Evolutionary conservation across 1,140 invertebrate genomes (phyloP), one percentile per base, ranked within the genome.

Genomic region (Megathymus violae): DNA sequence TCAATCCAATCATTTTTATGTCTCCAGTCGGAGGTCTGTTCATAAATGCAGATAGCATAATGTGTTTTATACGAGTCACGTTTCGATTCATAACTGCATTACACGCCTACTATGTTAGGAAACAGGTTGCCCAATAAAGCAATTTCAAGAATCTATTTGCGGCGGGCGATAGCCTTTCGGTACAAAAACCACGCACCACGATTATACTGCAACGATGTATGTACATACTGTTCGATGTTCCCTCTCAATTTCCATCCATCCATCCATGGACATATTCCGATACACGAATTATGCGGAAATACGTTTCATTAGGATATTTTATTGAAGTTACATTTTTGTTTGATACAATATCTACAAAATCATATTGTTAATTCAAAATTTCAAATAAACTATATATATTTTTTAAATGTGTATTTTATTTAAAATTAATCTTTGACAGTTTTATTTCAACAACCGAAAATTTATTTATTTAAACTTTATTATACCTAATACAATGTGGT

Each of bases 61-160:
- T 69, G 69, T 73, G 70, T 81, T 65, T 83, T 73, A 74, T 74
- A 68, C 68, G 40, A 72, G 69, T 71, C 72, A 60, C 64, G 69
- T 65, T 64, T 82, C 79, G 79, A 85, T 83, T 85, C 75, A 82
- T 84, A 79, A 77, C 76, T 74, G 68, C 69, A 78, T 80, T 77
- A 81, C 81, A 82, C 79, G 84, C 79, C 84, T 84, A 79, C 84
- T 66, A 78, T 78, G 76, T 82, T 77, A 75, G 74, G 71, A 71
- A 85, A 82, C 83, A 82, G 82, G 86, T 85, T 87, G 77, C 77
- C 81, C 78, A 86, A 85, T 85, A 88, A 84, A 86, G 83, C 67
- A 80, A 85, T 87, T 87, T 85, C 76, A 83, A 83, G 74, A 88
- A 85, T 70, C 74, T 80, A 85, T 86, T 75, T 71, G 69, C 72